Conservation (phyloP, 2,888 invertebrate species). For the Auanema freiburgensis region DNA sequence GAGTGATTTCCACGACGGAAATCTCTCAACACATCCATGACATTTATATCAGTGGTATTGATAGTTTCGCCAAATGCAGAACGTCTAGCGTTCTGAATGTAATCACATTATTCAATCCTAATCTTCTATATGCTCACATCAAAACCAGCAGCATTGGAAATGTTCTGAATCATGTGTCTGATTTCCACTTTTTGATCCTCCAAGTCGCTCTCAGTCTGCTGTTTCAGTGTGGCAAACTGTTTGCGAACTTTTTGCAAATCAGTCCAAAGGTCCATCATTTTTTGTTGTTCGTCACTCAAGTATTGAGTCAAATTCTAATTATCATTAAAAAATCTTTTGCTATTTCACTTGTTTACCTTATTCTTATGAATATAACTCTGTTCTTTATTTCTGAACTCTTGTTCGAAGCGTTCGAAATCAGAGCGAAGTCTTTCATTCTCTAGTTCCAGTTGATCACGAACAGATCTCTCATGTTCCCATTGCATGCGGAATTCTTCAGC, state of each 20-base stretch:
- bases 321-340: background rate
- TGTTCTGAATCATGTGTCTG: background rate
- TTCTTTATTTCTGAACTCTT: slow-evolving; percentile 57
- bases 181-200: slow-evolving; percentile 37
- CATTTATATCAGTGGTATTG: too few relatives aligned
- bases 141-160: too few relatives aligned
- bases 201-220: slow-evolving; percentile 46
- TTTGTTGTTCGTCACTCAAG: slow-evolving; percentile 61
- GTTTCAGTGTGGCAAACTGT: slow-evolving; percentile 57
- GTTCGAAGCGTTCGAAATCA: slow-evolving; percentile 55
- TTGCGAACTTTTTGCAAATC: slow-evolving; percentile 61
- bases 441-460: slow-evolving; percentile 52
- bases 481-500: slow-evolving; percentile 59
- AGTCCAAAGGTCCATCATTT: slow-evolving; percentile 63
- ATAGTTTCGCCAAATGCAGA: too few relatives aligned
- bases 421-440: slow-evolving; percentile 58
- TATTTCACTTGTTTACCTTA: slow-evolving; percentile 23
- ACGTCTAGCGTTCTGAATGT: too few relatives aligned
- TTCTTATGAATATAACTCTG: slow-evolving; percentile 52
- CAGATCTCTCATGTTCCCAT: slow-evolving; percentile 57
- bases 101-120: too few relatives aligned
- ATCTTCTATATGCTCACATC: too few relatives aligned
- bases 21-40: too few relatives aligned
- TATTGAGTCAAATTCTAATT: slow-evolving; percentile 59
- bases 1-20: too few relatives aligned